Percentiles rank a stretch among this genome's conserved stretches.
Evolutionary conservation across 2,888 invertebrate genomes (phyloP).

Genomic region (Rhamphomyia laevipes): DNA sequence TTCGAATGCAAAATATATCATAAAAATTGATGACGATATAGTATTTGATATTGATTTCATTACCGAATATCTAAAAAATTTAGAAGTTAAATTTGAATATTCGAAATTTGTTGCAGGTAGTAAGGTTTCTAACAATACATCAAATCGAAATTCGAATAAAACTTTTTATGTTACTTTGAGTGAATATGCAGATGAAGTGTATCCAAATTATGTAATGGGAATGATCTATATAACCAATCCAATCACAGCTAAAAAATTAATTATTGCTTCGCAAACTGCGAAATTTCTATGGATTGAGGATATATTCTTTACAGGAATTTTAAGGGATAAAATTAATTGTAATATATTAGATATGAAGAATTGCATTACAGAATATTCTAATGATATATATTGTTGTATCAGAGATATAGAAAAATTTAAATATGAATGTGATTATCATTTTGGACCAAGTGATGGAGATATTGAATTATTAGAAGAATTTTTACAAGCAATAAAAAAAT

Average conservation of each 20-base stretch:
- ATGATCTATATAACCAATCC: conserved; percentile 73
- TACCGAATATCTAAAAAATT: conserved; percentile 35
- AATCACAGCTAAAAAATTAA: conserved; percentile 46
- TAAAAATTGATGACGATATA: conserved; percentile 76
- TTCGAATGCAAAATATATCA: conserved; percentile 46
- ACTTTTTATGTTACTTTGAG: conserved; percentile 68
- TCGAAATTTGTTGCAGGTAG: conserved; percentile 51
- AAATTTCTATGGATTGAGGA: conserved; percentile 89
- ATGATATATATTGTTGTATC: conserved; percentile 63
- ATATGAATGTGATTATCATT: conserved; percentile 54
- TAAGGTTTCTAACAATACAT: conserved; percentile 48
- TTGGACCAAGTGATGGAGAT: conserved; percentile 70
- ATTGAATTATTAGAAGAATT: conserved; percentile 54
- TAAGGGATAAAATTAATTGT: conserved; percentile 48
- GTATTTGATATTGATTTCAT: conserved; percentile 56
- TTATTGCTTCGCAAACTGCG: conserved; percentile 41
- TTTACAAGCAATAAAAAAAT: conserved; percentile 48
- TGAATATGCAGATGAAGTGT: conserved; percentile 49
- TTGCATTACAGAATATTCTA: conserved; percentile 58
- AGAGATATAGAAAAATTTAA: conserved; percentile 44
- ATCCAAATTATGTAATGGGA: conserved; percentile 69
- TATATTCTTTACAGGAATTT: conserved; percentile 69
- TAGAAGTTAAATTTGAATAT: conserved; percentile 20
- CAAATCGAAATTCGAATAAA: conserved; percentile 52
- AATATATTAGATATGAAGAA: conserved; percentile 45